Evolutionary conservation across 2,797 vertebrate genomes (phyloP).

Genomic region (Botia kubotai): DNA sequence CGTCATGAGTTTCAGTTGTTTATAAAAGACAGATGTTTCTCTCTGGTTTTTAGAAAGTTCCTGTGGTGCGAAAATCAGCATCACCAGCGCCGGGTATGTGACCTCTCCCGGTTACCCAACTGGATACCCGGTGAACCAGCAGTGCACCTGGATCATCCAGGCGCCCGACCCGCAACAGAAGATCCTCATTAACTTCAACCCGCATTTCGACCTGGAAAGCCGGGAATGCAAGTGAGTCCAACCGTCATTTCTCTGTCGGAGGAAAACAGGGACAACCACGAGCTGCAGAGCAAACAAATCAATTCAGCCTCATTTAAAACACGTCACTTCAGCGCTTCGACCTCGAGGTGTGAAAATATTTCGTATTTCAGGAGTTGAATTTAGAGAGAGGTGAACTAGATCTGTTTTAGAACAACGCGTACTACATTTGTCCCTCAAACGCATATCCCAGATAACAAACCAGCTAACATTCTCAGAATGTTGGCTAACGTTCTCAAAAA

Average conservation of each 20-base stretch:
- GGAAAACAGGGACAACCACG: background rate
- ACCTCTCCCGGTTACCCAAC: constrained; percentile 92
- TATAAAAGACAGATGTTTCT: background rate
- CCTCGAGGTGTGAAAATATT: constrained; percentile 63
- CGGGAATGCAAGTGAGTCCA: constrained; percentile 94
- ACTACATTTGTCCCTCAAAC: constrained; percentile 32
- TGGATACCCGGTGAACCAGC: constrained; percentile 88
- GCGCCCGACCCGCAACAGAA: constrained; percentile 88
- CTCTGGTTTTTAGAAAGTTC: constrained; percentile 77
- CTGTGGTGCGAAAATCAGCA: constrained; percentile 88
- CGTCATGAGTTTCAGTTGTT: background rate
- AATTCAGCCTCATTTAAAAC: constrained; percentile 54
- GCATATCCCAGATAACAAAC: background rate
- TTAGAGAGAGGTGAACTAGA: constrained; percentile 9
- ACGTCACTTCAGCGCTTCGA: constrained; percentile 14
- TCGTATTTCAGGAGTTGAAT: constrained; percentile 3
- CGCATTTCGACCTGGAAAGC: constrained; percentile 96
- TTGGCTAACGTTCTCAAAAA: background rate
- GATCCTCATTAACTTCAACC: constrained; percentile 98
- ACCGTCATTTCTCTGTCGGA: too few relatives aligned
- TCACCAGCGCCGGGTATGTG: constrained; percentile 86
- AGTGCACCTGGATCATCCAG: constrained; percentile 93
- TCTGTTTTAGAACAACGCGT: constrained; percentile 16
- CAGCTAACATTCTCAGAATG: background rate
- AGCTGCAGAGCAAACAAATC: background rate